A percentile compares a stretch with the other conserved stretches of the same genome.
Evolutionary conservation across 2,888 invertebrate genomes (phyloP).

Genomic region (Pseudococcus jackbeardsleyi): DNA sequence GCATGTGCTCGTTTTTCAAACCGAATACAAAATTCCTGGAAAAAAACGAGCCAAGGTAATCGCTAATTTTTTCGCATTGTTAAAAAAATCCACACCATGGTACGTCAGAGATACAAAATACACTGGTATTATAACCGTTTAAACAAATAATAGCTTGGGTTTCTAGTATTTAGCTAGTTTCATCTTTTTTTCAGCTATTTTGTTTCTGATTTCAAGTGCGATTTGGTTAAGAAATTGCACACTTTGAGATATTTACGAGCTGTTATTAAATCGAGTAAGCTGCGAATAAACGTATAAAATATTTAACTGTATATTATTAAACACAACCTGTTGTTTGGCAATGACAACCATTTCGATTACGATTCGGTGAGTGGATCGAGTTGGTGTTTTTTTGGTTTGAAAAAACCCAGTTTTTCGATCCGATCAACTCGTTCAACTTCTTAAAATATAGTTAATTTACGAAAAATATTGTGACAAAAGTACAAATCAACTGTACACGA

Average conservation of each 20-base stretch:
- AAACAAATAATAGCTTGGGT: background rate
- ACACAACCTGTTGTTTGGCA: constrained; percentile 51
- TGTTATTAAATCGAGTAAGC: background rate
- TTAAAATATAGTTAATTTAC: background rate
- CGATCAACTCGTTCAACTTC: background rate
- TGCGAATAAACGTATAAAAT: background rate
- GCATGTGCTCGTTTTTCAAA: background rate
- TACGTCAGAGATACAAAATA: constrained; percentile 8
- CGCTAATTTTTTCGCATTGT: background rate
- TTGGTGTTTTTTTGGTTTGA: background rate
- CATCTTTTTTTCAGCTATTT: background rate
- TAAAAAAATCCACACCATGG: background rate
- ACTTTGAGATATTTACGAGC: background rate
- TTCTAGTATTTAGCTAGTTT: background rate
- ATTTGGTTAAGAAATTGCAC: background rate
- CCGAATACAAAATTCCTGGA: background rate
- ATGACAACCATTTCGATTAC: background rate
- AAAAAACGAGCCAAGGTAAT: background rate
- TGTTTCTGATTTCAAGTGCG: background rate
- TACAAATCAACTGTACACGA: background rate
- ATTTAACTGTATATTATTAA: background rate
- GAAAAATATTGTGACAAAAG: background rate
- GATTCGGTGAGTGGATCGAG: background rate
- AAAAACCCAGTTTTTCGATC: background rate
- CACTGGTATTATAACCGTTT: background rate